phyloP scores from a whole-genome alignment of 2,888 invertebrate species.

The Leucoptera coffeella region DNA sequence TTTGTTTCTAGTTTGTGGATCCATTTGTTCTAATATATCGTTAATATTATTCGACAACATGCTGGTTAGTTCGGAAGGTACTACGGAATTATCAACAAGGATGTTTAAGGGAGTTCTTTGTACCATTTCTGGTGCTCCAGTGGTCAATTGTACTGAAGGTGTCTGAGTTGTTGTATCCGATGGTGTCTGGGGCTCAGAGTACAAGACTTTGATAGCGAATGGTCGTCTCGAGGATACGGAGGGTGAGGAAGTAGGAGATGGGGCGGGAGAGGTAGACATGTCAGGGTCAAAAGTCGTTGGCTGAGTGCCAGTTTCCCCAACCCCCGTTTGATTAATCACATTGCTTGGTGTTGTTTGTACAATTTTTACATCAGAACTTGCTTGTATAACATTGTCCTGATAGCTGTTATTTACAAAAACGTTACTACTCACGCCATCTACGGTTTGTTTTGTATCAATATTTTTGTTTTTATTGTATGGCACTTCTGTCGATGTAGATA shows the following conservation, averaged over 20 bases:
- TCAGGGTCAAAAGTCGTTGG: conserved; percentile 1
- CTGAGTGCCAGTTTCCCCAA: conserved; percentile 28
- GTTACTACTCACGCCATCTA: conserved; percentile 48
- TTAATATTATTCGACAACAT: conserved; percentile 44
- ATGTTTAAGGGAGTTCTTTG: conserved; percentile 43
- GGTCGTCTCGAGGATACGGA: conserved; percentile 40
- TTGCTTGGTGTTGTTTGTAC: conserved; percentile 39
- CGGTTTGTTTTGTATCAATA: conserved; percentile 30
- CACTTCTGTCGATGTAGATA: conserved; percentile 36
- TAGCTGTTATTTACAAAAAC: conserved; percentile 45
- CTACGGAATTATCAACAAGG: conserved; percentile 43
- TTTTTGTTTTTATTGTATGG: conserved; percentile 23
- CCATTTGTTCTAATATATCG: conserved; percentile 37
- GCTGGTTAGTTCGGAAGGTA: conserved; percentile 48
- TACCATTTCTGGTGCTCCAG: conserved; percentile 42
- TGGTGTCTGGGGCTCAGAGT: conserved; percentile 34
- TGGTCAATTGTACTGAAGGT: conserved; percentile 27
- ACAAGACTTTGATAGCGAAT: conserved; percentile 42
- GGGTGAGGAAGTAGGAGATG: conserved; percentile 25
- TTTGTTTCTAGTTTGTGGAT: conserved; percentile 34
- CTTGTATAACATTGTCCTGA: conserved; percentile 22
- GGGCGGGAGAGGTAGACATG: conserved; percentile 6
- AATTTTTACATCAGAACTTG: conserved; percentile 28
- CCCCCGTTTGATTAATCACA: conserved; percentile 43
- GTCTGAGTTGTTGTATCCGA: conserved; percentile 26